Conservation (phyloP, 2,797 vertebrate species). For the Enteromius thamalakanensis region DNA sequence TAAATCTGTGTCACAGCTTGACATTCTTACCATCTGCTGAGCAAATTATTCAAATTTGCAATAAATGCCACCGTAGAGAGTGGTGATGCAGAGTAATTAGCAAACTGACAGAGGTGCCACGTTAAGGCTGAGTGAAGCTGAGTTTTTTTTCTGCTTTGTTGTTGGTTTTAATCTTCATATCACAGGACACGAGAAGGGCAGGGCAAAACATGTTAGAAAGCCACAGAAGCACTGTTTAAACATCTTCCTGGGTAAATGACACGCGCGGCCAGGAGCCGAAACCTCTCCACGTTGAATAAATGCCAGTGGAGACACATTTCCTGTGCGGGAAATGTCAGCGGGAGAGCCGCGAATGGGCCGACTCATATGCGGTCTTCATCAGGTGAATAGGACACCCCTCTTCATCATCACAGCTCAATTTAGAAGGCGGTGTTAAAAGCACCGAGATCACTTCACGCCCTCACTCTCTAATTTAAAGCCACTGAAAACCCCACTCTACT, state of each 20-base stretch:
- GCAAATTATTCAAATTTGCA: conserved; percentile 86
- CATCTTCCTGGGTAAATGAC: conserved; percentile 69
- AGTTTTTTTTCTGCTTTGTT: conserved; percentile 65
- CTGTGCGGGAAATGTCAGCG: conserved; percentile 76
- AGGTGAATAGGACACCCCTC: conserved; percentile 46
- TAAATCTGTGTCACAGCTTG: conserved; percentile 85
- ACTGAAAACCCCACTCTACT: not conserved
- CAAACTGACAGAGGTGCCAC: conserved; percentile 80
- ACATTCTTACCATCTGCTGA: conserved; percentile 86
- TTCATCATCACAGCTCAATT: conserved; percentile 50
- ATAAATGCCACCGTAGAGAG: conserved; percentile 83
- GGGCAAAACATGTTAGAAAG: conserved; percentile 56
- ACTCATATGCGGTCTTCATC: conserved; percentile 52
- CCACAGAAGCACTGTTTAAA: conserved; percentile 55
- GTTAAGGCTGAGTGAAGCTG: conserved; percentile 71
- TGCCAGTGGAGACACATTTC: conserved; percentile 73
- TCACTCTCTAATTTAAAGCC: not conserved
- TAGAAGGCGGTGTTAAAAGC: conserved; percentile 32
- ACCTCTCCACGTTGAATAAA: conserved; percentile 73
- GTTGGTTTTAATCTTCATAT: conserved; percentile 51
- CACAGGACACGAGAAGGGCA: conserved; percentile 56
- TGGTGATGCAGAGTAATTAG: conserved; percentile 84
- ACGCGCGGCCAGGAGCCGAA: conserved; percentile 68
- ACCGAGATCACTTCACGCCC: not conserved
- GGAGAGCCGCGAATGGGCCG: conserved; percentile 40